These are phyloP conservation scores for Bucco capensis DNA, from an alignment of 2,113 vertebrate genomes.

Conservation along the genomic window DNA sequence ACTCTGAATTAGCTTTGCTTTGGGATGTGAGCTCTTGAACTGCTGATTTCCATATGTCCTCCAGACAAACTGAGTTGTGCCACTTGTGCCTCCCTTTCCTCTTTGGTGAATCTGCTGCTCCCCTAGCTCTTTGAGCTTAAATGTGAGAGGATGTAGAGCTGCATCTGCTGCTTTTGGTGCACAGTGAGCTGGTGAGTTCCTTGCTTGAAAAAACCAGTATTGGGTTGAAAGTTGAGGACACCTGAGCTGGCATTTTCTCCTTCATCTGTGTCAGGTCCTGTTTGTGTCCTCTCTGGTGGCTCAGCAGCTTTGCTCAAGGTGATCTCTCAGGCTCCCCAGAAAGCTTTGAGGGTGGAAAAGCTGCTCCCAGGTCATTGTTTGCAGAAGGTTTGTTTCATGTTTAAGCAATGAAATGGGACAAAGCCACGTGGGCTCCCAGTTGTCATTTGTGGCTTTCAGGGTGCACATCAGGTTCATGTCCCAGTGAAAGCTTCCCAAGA, in stretches of 20 bases:
- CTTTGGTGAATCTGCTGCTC: accelerated
- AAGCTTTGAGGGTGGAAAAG: background rate
- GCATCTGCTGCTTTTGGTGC: background rate
- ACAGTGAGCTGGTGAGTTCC: accelerated
- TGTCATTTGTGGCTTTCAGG: background rate
- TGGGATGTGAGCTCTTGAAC: background rate
- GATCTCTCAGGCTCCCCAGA: background rate
- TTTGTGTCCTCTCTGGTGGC: background rate
- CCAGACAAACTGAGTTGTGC: background rate
- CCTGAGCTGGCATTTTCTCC: no score
- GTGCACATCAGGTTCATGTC: accelerated
- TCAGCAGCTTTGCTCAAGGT: background rate
- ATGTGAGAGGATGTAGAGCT: background rate
- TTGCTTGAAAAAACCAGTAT: no score
- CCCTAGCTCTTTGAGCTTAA: background rate
- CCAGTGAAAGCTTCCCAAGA: background rate
- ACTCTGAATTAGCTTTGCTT: background rate
- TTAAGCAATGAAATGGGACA: background rate
- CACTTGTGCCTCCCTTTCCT: background rate
- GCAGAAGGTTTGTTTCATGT: background rate
- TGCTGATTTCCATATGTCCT: background rate
- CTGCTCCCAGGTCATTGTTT: background rate
- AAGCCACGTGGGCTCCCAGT: accelerated
- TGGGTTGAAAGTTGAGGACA: no score
- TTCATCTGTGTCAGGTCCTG: accelerated